Percentiles rank a stretch among this genome's conserved stretches.
Evolutionary conservation across 2,888 invertebrate genomes (phyloP).

Genomic region (Agelastica alni): DNA sequence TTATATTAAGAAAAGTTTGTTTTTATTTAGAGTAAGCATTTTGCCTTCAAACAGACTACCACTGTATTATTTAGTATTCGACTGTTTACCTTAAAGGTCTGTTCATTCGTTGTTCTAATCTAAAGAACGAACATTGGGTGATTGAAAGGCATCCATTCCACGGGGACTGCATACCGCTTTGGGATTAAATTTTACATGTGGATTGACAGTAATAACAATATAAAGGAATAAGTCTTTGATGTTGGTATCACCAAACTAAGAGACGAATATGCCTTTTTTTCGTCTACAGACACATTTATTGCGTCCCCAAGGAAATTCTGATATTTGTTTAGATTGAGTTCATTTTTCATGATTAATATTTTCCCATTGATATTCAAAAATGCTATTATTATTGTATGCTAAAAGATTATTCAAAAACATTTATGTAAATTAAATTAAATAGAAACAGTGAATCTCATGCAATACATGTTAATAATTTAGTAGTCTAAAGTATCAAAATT

Average conservation of each 20-base stretch:
- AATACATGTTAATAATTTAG: no score
- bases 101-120: slow-evolving; percentile 53
- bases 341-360: slow-evolving; percentile 3
- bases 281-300: slow-evolving; percentile 23
- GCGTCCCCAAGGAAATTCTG: slow-evolving; percentile 26
- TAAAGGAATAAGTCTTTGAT: slow-evolving; percentile 55
- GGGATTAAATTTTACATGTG: slow-evolving; percentile 58
- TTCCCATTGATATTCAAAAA: no score
- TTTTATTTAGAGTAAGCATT: no score
- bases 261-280: slow-evolving; percentile 34
- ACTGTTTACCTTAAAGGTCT: slow-evolving; percentile 52
- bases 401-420: no score
- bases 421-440: no score
- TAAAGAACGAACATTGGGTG: slow-evolving; percentile 54
- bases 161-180: slow-evolving; percentile 44
- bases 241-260: slow-evolving; percentile 55
- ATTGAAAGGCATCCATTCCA: slow-evolving; percentile 51
- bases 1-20: no score
- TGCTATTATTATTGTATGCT: no score
- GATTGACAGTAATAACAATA: slow-evolving; percentile 58
- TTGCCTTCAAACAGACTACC: no score
- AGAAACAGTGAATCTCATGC: no score
- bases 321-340: slow-evolving; percentile 3
- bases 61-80: slow-evolving; percentile 47
- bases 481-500: no score